Base-by-base conservation (phyloP, 2,888 invertebrate genomes). In the Neoaliturus tenellus region DNA sequence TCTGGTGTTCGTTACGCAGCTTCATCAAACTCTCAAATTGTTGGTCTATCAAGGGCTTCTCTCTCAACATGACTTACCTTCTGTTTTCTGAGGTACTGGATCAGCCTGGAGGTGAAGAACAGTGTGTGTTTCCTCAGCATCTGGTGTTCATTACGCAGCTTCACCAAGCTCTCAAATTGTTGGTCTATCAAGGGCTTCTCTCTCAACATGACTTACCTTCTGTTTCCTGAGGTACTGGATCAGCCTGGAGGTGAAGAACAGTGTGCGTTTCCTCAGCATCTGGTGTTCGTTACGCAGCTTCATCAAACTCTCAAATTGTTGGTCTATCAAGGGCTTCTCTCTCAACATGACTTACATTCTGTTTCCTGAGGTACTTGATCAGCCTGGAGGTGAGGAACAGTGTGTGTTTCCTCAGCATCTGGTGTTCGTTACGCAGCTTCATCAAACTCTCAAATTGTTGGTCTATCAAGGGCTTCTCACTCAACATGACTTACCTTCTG, bases 21-120 rank as follows among this genome's bases (percentile, higher is more conserved):
- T 55, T 78, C 48, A 35, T 17, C 55, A 78, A 35, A 5, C 3
- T 55, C 35, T 78, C 78, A 33, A 20, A 78, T 35, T 78, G 78
- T n/a, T 78, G 28, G 1, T 4, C 20, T 8, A 55, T 78, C 25
- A 5, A 4, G 17, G 55, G 35, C 23, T 23, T 31, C 33, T 78
- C 78, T n/a, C 31, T 78, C 78, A 8, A 25, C 33, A 10, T n/a
- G 6, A 23, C 33, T 51, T 10, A 51, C 78, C 78, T 78, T 78
- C 25, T 78, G 78, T 55, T 78, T 78, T n/a, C 20, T 78, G 23
- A 78, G 55, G 35, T 78, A 78, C 17, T 78, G 78, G 17, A 78
- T 35, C 33, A 78, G 78, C 23, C 55, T 78, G 55, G 44, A 25
- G 0, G 17, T 51, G 12, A 78, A n/a, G 35, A 55, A 55, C 8